Evolutionary conservation across 2,113 vertebrate genomes (phyloP).

Genomic region (Gnathonemus echidnorhynchus): DNA sequence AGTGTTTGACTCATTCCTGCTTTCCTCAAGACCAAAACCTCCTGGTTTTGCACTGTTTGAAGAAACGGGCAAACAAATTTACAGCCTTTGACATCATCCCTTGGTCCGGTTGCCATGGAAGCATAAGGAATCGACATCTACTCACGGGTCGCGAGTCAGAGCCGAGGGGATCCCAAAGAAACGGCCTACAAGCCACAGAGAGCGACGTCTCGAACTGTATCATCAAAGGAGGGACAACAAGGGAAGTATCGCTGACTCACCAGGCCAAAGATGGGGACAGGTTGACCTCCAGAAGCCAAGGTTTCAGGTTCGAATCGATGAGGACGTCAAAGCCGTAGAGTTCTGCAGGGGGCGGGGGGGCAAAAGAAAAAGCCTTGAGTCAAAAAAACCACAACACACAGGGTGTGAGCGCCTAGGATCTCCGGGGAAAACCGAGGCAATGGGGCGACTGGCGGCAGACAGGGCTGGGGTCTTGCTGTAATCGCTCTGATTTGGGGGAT

Average conservation of each 20-base stretch:
- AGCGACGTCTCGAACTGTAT: not conserved
- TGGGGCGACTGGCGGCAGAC: not conserved
- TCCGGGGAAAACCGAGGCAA: not conserved
- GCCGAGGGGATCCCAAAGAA: not conserved
- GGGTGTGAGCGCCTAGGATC: not conserved
- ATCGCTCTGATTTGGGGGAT: not conserved
- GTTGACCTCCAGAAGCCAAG: conserved; percentile 96
- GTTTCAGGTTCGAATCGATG: conserved; percentile 89
- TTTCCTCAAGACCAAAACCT: conserved; percentile 21
- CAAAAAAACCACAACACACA: not conserved
- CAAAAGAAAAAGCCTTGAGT: not conserved
- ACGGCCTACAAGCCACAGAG: not conserved
- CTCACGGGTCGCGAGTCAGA: not conserved
- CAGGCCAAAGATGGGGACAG: conserved; percentile 92
- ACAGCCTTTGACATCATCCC: not conserved
- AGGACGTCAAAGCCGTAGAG: conserved; percentile 97
- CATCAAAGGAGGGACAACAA: not conserved
- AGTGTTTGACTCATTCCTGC: conserved; percentile 18
- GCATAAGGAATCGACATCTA: conserved; percentile 10
- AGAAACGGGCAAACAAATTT: not conserved
- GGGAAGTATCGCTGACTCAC: conserved; percentile 60
- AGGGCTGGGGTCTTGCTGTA: not conserved
- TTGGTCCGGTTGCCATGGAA: not conserved
- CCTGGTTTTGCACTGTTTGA: not conserved
- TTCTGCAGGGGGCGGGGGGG: conserved; percentile 60